Conservation (phyloP, 2,113 vertebrate genomes). For the Bostrychus sinensis region DNA sequence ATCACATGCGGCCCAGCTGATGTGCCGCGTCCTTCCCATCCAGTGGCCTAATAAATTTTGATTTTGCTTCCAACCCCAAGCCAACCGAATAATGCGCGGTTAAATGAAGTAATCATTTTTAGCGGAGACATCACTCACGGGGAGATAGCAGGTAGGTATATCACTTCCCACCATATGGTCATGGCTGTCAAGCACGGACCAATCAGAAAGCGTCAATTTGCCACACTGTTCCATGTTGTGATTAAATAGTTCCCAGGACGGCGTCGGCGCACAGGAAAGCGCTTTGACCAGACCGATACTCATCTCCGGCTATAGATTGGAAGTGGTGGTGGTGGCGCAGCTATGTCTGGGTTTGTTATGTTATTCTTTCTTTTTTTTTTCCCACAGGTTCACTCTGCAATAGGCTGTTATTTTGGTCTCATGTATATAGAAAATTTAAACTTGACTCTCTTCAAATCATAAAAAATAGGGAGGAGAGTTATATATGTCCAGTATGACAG, state of each 20-base stretch:
- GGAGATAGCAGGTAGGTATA: conserved; percentile 81
- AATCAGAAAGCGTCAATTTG: conserved; percentile 80
- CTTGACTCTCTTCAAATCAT: conserved; percentile 60
- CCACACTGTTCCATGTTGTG: conserved; percentile 77
- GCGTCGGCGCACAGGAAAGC: conserved; percentile 68
- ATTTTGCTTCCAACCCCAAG: conserved; percentile 67
- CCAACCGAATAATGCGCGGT: conserved; percentile 77
- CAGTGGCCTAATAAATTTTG: conserved; percentile 66
- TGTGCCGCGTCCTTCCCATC: conserved; percentile 45
- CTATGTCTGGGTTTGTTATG: conserved; percentile 66
- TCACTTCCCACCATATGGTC: conserved; percentile 82
- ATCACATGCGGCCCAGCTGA: conserved; percentile 61
- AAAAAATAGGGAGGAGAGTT: conserved; percentile 53
- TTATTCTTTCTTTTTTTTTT: conserved; percentile 66
- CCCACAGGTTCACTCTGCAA: conserved; percentile 52
- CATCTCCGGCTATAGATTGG: conserved; percentile 79
- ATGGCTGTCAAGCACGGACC: conserved; percentile 74
- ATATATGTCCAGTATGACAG: conserved; percentile 47
- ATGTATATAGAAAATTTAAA: conserved; percentile 67
- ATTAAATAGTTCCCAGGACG: conserved; percentile 82
- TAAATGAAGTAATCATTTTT: conserved; percentile 85
- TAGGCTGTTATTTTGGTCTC: conserved; percentile 60
- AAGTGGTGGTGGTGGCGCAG: conserved; percentile 65
- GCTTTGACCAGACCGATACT: conserved; percentile 79
- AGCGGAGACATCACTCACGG: conserved; percentile 79